phyloP scores from a whole-genome alignment of 2,113 vertebrate species.

The Pipra filicauda region DNA sequence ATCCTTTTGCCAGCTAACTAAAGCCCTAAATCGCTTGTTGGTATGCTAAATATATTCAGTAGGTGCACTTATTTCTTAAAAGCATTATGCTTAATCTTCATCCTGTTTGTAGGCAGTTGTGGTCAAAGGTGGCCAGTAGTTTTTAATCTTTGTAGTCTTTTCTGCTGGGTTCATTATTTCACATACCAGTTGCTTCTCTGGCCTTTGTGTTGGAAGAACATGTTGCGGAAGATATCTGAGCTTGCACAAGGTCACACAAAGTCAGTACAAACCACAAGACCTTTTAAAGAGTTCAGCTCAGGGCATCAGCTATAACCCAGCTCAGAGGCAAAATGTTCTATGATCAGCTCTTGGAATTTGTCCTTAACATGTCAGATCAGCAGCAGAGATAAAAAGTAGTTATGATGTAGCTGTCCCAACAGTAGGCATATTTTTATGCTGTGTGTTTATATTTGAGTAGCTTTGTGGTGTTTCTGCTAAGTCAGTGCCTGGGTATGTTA shows the following conservation, averaged over 20 bases:
- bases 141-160: not conserved
- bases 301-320: not conserved
- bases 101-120: not conserved
- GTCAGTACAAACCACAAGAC: not conserved
- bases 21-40: not conserved
- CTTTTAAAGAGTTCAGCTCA: not conserved
- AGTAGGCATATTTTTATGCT: not conserved
- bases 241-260: constrained; percentile 51
- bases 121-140: not conserved
- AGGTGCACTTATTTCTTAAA: not conserved
- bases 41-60: not conserved
- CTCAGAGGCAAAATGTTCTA: not conserved
- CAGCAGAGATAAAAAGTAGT: not conserved
- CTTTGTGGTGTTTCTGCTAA: not conserved
- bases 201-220: not conserved
- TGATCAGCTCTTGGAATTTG: not conserved
- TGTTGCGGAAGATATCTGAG: not conserved
- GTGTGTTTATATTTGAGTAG: not conserved
- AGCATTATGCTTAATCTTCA: not conserved
- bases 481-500: not conserved
- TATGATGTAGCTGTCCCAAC: not conserved
- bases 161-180: not conserved
- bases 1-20: not conserved
- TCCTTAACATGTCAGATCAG: not conserved
- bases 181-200: not conserved